Evolutionary conservation across 2,797 vertebrate genomes (phyloP).

Genomic region (Crax fasciolata): DNA sequence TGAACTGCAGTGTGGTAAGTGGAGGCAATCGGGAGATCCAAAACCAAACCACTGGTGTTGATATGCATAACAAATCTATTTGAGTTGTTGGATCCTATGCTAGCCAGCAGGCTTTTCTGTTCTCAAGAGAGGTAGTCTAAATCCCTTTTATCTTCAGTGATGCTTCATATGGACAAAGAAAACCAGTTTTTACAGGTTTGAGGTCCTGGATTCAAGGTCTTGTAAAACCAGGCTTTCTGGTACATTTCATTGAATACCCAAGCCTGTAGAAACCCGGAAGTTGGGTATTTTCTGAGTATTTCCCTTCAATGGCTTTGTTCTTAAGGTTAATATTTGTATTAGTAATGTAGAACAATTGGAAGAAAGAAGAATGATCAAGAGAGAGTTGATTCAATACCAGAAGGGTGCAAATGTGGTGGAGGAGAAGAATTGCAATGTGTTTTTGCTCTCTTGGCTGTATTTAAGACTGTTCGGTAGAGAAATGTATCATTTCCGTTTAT

Average conservation of each 20-base stretch:
- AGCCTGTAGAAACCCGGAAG: rapidly evolving
- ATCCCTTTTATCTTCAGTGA: rapidly evolving
- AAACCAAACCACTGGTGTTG: background rate
- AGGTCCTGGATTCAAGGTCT: background rate
- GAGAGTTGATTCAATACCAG: background rate
- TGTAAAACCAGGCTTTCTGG: background rate
- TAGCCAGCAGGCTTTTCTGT: rapidly evolving
- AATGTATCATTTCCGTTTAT: rapidly evolving
- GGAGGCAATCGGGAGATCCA: rapidly evolving
- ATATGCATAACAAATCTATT: rapidly evolving
- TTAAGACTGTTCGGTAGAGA: background rate
- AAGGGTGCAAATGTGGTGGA: background rate
- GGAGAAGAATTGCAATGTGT: background rate
- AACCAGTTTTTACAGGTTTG: background rate
- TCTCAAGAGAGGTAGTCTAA: background rate
- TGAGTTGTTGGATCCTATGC: rapidly evolving
- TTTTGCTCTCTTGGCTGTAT: background rate
- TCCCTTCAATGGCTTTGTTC: background rate
- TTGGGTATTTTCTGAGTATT: background rate
- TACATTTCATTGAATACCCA: background rate
- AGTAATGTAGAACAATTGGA: background rate
- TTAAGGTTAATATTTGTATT: background rate
- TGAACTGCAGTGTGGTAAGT: rapidly evolving
- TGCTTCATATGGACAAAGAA: rapidly evolving
- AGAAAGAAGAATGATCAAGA: background rate